A percentile compares a stretch with the other conserved stretches of the same genome.
Evolutionary conservation across 1,140 invertebrate genomes (phyloP).

Genomic region (Drosophila ohnishii): DNA sequence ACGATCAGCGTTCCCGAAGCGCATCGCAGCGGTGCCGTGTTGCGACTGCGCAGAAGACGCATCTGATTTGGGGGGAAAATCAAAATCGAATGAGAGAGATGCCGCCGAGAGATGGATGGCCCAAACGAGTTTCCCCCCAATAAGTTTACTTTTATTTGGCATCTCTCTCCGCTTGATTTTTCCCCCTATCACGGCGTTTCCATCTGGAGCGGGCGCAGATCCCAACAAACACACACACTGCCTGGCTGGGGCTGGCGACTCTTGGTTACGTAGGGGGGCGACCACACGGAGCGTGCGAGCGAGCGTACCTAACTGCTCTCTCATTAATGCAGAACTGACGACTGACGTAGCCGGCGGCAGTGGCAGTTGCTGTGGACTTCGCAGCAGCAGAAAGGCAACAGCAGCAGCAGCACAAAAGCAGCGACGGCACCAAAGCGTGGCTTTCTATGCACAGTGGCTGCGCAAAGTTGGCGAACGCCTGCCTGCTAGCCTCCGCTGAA

Average conservation of each 20-base stretch:
- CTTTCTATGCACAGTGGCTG: slow-evolving; percentile 74
- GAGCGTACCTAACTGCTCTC: slow-evolving; percentile 76
- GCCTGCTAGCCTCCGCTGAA: slow-evolving; percentile 8
- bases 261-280: slow-evolving; percentile 41
- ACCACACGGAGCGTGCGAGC: slow-evolving; percentile 74
- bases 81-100: slow-evolving; percentile 48
- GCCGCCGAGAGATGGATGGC: slow-evolving; percentile 34
- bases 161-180: slow-evolving; percentile 55
- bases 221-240: slow-evolving; percentile 6
- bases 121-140: slow-evolving; percentile 55
- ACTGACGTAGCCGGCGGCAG: slow-evolving; percentile 56
- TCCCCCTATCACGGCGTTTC: slow-evolving; percentile 29
- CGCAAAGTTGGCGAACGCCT: slow-evolving; percentile 59
- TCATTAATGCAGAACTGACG: slow-evolving; percentile 82
- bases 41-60: slow-evolving; percentile 65
- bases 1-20: slow-evolving; percentile 32
- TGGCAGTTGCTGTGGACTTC: slow-evolving; percentile 15
- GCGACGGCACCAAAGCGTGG: slow-evolving; percentile 65
- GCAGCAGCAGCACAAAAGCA: slow-evolving; percentile 30
- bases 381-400: slow-evolving; percentile 11
- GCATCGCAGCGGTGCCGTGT: slow-evolving; percentile 59
- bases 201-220: slow-evolving; percentile 41
- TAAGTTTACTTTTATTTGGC: slow-evolving; percentile 50
- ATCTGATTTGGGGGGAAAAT: slow-evolving; percentile 53
- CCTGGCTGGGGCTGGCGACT: not conserved